phyloP scores from a whole-genome alignment of 2,113 vertebrate species.

The Xerus inauris region DNA sequence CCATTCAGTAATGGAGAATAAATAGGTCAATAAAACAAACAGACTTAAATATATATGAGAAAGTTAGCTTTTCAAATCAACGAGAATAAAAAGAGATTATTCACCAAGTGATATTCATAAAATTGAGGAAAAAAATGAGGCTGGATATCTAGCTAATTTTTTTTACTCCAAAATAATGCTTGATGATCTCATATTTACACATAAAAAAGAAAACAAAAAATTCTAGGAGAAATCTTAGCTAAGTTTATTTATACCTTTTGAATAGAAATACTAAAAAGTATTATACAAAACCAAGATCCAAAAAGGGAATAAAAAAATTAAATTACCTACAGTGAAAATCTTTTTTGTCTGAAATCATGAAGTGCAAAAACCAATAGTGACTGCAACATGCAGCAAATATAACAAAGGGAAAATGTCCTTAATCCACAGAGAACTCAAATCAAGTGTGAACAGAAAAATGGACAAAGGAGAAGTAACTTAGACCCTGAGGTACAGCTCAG shows the following conservation, averaged over 20 bases:
- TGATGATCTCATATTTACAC: not conserved
- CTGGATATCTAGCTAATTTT: not conserved
- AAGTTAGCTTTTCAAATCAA: conserved; percentile 50
- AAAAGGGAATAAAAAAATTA: not conserved
- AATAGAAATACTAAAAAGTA: not conserved
- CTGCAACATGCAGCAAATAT: not conserved
- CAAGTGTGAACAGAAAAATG: not conserved
- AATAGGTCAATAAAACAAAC: conserved; percentile 32
- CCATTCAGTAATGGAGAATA: not conserved
- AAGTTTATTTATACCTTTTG: not conserved
- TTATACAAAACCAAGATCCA: not conserved
- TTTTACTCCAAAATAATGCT: conserved; percentile 19
- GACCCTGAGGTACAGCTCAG: not conserved
- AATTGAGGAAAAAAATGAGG: not conserved
- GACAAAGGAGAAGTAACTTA: not conserved
- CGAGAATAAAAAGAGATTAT: not conserved
- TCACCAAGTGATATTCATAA: conserved; percentile 2
- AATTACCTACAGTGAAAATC: conserved; percentile 35
- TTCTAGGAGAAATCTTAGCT: conserved; percentile 37
- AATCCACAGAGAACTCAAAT: not conserved
- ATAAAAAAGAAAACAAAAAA: conserved; percentile 5
- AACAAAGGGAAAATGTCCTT: not conserved
- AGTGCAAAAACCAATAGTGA: not conserved
- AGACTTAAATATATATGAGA: conserved; percentile 4
- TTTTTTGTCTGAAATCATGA: conserved; percentile 31